Conservation (phyloP, 2,113 vertebrate genomes). For the Neolamprologus caudopunctatus region DNA sequence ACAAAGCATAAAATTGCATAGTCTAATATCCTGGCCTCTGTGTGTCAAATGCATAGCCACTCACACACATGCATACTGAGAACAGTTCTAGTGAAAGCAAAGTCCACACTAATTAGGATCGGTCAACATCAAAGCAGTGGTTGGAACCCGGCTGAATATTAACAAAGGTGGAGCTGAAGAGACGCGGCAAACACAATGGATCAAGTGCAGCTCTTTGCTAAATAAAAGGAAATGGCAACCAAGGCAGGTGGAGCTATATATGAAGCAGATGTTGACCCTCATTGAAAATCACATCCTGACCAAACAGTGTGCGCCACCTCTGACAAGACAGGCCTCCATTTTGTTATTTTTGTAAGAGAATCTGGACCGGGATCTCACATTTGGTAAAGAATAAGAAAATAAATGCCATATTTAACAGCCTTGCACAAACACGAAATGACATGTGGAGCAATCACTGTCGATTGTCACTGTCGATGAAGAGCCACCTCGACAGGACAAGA, state of each 20-base stretch:
- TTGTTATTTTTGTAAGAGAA: background rate
- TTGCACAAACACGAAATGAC: background rate
- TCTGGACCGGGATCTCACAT: background rate
- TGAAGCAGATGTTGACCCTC: background rate
- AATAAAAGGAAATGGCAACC: background rate
- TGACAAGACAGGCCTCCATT: background rate
- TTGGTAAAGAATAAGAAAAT: background rate
- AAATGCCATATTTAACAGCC: background rate
- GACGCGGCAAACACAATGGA: background rate
- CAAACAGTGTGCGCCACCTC: background rate
- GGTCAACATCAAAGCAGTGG: slow-evolving; percentile 11
- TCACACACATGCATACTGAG: background rate
- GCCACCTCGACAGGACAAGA: background rate
- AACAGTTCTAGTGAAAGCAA: background rate
- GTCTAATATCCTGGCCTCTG: background rate
- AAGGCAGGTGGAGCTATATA: background rate
- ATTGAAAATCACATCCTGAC: background rate
- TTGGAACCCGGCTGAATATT: background rate
- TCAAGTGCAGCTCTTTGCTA: background rate
- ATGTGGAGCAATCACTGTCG: background rate
- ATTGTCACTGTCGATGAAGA: background rate
- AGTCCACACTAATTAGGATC: slow-evolving; percentile 1
- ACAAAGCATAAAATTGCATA: background rate
- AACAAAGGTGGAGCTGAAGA: background rate
- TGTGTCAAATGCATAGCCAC: background rate